Conservation (phyloP, 2,888 invertebrate genomes). For the Xylocampa areola region DNA sequence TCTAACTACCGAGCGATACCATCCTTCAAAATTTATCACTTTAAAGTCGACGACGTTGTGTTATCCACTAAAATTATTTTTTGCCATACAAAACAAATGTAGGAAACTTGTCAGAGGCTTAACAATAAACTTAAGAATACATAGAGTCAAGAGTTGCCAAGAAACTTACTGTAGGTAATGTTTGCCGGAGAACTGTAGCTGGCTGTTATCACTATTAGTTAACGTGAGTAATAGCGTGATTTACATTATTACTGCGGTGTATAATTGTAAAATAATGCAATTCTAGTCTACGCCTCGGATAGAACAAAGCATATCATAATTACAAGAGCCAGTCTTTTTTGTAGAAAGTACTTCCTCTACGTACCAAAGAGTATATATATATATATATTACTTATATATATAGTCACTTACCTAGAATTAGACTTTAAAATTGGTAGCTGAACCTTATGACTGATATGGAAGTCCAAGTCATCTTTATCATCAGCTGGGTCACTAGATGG, state of each 20-base stretch:
- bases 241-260: constrained; percentile 39
- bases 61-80: not conserved
- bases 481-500: constrained; percentile 80
- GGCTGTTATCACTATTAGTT: constrained; percentile 64
- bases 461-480: constrained; percentile 87
- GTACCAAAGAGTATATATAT: not conserved
- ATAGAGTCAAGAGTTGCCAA: constrained; percentile 21
- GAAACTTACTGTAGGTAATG: constrained; percentile 37
- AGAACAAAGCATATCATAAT: too few species aligned
- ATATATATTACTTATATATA: too few species aligned
- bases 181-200: constrained; percentile 58
- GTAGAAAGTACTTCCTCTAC: not conserved
- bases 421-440: constrained; percentile 77
- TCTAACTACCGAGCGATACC: not conserved
- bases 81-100: constrained; percentile 19
- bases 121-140: constrained; percentile 52
- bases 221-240: constrained; percentile 58
- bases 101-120: constrained; percentile 61
- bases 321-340: too few species aligned
- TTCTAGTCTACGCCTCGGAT: too few species aligned
- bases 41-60: too few species aligned
- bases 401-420: constrained; percentile 78
- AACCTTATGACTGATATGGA: constrained; percentile 88
- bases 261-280: constrained; percentile 26
- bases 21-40: not conserved